Evolutionary conservation across 35 echinoderm and acorn worm genomes (phyloP).

Genomic region (Eucidaris tribuloides): DNA sequence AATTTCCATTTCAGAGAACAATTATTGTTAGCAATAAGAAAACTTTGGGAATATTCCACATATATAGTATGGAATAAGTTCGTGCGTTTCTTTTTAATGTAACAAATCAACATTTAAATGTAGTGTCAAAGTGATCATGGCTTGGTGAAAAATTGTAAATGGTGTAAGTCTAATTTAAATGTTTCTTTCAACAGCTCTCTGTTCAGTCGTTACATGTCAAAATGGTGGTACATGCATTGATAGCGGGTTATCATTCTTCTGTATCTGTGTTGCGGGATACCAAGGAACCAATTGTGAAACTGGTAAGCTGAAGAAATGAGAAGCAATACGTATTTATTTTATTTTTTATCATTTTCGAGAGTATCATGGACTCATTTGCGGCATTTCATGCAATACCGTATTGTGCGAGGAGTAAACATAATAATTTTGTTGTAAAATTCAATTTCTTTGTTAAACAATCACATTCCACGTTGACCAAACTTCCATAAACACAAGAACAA

Average conservation of each 20-base stretch:
- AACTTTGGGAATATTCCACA: neutral
- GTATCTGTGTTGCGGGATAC: conserved; percentile 28
- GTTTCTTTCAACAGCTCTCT: conserved; percentile 41
- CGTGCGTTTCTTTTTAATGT: neutral
- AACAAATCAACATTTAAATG: neutral
- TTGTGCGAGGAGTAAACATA: too few species aligned
- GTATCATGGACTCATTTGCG: neutral
- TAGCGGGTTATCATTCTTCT: conserved; percentile 11
- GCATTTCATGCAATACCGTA: neutral
- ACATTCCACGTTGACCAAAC: too few species aligned
- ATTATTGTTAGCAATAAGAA: neutral
- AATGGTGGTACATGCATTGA: conserved; percentile 62
- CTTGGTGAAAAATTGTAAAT: neutral
- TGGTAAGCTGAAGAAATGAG: neutral
- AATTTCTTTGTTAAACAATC: too few species aligned
- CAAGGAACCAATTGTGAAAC: conserved; percentile 11
- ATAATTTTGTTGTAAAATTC: too few species aligned
- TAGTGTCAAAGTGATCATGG: neutral
- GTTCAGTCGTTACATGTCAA: conserved; percentile 46
- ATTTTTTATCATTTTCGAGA: neutral
- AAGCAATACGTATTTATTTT: neutral
- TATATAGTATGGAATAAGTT: neutral
- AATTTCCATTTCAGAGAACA: neutral
- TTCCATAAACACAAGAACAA: too few species aligned
- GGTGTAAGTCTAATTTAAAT: neutral